Evolutionary conservation across 2,797 vertebrate species (phyloP), one percentile per base, ranked within the genome.

Genomic region (Geotrypetes seraphini): DNA sequence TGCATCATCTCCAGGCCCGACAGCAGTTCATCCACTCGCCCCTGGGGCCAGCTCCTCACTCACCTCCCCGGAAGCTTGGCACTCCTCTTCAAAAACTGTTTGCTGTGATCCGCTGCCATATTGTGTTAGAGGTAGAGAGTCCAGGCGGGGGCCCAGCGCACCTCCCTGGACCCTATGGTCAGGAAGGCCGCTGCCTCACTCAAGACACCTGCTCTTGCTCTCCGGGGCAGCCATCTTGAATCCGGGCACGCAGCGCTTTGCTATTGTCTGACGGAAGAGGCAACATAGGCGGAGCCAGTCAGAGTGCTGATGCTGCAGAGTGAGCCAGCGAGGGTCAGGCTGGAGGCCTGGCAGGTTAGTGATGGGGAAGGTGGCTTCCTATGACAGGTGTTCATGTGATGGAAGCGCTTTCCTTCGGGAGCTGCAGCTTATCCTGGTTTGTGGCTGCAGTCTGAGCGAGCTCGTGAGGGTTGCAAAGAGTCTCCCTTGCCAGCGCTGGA

Each of bases 41-140:
- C 20, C 20, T 11, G 8, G 8, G 12, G 10, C 2, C 26, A 31
- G 18, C 28, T 11, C 25, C 17, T 43, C 21, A 31, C 84, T 60
- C 67, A 96, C 94, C 92, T 97, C 71, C 92, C 92, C 24, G 92
- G 91, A 77, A 90, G 84, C 81, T 84, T 82, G 16, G 84, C 59
- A 74, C 77, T 95, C 73, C 84, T 84, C 78, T 87, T 95, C 92
- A 92, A 96, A 60, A 97, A 97, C 78, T 95, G 75, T 65, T 86
- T 85, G 67, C 77, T 82, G 75, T 86, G 90, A 38, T 97, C 92
- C 59, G 89, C 84, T 60, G 90, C 90, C 92, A 96, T 95, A 49
- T 44, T 57, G 36, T 46, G 42, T 33, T 29, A 26, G 36, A 44
- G 22, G 25, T 52, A 30, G 31, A 51, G 51, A 40, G 36, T 16